Evolutionary conservation across 2,797 vertebrate genomes (phyloP), one percentile per base, ranked within the genome.

Genomic region (Oreochromis mossambicus): DNA sequence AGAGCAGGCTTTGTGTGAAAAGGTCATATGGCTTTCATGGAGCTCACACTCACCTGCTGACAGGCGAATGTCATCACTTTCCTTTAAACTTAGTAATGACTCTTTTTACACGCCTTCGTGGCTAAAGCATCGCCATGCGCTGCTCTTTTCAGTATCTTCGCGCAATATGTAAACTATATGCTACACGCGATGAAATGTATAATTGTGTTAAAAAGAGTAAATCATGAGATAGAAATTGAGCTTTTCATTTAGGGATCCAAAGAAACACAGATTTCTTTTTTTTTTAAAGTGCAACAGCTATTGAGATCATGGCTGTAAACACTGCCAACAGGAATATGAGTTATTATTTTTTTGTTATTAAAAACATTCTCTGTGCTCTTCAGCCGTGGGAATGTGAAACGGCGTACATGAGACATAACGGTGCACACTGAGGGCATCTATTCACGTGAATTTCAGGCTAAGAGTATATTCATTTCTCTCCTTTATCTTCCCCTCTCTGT

Each of bases 1-100:
- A 87, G 92, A 91, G 78, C 81, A 36, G 90, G 79, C 93, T 96
- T 95, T 92, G 94, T 95, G 90, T 79, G 88, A 77, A 92, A 94
- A 95, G 94, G 94, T 94, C 92, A 94, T 54, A 15, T 36, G 92
- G 86, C 87, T 94, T 94, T 94, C 86, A 92, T 10, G 87, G 85
- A 82, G 88, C 83, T 76, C 80, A 43, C 82, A 77, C 87, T 92
- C 86, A 91, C 93, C 94, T 88, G 92, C 91, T 91, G 92, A 92
- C 91, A 86, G 91, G 38, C 78, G 48, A 89, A 92, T 93, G 92
- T 92, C 92, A 93, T 90, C 92, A 76, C 89, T 88, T 87, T 87
- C 83, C 89, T 91, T 90, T 88, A 89, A 88, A 93, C 89, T 89
- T 83, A 34, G 63, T 81, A 84, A 86, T 87, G 88, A 87, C 87